These are phyloP conservation scores for Acronicta aceris DNA, from an alignment of 2,888 invertebrate genomes.

Conservation along the genomic window DNA sequence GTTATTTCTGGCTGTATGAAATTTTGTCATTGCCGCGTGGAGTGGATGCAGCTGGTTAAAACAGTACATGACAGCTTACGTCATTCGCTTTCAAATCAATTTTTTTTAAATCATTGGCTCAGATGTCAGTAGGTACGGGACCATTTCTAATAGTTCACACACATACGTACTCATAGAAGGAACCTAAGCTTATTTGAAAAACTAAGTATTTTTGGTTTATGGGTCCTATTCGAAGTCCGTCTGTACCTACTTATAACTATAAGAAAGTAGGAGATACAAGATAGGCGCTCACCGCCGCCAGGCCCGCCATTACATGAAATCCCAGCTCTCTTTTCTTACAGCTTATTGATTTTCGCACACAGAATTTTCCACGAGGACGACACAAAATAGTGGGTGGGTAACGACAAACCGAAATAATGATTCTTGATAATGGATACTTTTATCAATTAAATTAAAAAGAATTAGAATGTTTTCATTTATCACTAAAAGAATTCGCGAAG, in stretches of 20 bases:
- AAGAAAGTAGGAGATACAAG: constrained; percentile 11
- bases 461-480: background rate
- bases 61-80: background rate
- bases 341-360: constrained; percentile 45
- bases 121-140: no score
- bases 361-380: constrained; percentile 30
- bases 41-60: constrained; percentile 3
- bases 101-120: background rate
- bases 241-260: background rate
- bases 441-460: constrained; percentile 18
- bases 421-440: constrained; percentile 3
- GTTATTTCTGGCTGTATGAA: constrained; percentile 29
- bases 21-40: constrained; percentile 18
- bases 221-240: background rate
- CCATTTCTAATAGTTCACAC: background rate
- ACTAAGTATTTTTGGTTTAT: no score
- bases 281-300: constrained; percentile 21
- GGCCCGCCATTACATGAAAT: constrained; percentile 27
- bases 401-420: constrained; percentile 7
- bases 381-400: constrained; percentile 30
- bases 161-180: background rate
- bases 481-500: background rate
- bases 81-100: constrained; percentile 3
- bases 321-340: constrained; percentile 20
- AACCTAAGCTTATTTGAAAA: background rate